phyloP scores from a whole-genome alignment of 2,113 vertebrate genomes.

The Atrichornis clamosus region DNA sequence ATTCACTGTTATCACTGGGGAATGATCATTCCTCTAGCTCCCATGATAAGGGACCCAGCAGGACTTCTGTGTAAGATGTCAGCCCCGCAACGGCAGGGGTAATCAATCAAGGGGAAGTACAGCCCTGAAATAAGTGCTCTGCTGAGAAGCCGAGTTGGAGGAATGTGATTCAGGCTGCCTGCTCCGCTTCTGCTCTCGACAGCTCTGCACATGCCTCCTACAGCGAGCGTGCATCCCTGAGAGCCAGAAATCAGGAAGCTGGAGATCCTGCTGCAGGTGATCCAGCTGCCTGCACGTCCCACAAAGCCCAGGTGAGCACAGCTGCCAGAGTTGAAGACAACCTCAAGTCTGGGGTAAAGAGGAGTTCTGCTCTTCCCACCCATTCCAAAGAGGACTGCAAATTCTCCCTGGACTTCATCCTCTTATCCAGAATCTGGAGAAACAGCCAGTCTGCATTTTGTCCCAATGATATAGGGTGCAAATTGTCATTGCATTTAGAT shows the following conservation, averaged over 20 bases:
- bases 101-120: slow-evolving; percentile 11
- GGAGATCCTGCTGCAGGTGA: not conserved
- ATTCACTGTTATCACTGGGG: slow-evolving; percentile 10
- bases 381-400: not conserved
- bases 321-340: not conserved
- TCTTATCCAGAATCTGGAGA: not conserved
- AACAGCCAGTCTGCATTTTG: not conserved
- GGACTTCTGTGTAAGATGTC: not conserved
- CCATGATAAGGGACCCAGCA: not conserved
- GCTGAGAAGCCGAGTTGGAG: not conserved
- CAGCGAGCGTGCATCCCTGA: not conserved
- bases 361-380: not conserved
- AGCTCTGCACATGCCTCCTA: not conserved
- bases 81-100: not conserved
- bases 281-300: not conserved
- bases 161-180: slow-evolving; percentile 4
- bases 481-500: not conserved
- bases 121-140: not conserved
- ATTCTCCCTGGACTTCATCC: not conserved
- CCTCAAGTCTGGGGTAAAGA: not conserved
- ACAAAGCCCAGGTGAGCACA: not conserved
- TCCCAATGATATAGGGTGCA: not conserved
- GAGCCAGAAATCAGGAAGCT: not conserved
- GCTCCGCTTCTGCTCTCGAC: not conserved
- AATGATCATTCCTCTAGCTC: slow-evolving; percentile 21